These are phyloP conservation scores for Sebastes iracundus DNA, from an alignment of 2,797 vertebrate species.

Conservation along the genomic window DNA sequence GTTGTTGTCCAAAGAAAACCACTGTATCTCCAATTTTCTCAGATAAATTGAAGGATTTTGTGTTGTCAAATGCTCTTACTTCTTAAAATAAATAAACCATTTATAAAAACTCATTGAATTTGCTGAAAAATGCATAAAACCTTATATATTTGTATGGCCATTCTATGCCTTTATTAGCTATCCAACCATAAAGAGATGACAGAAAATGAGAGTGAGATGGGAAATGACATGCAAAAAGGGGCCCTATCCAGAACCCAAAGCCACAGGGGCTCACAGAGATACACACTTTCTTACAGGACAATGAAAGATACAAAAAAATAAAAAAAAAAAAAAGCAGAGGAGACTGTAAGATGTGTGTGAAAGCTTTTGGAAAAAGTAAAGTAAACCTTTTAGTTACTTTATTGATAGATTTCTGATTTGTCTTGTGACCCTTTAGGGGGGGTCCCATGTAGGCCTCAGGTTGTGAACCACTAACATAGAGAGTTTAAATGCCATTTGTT, in stretches of 20 bases:
- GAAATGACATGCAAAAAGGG: neutral
- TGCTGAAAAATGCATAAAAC: neutral
- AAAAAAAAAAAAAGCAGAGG: neutral
- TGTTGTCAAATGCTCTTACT: neutral
- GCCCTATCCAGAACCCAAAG: too few species aligned
- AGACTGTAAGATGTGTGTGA: neutral
- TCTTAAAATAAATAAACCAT: neutral
- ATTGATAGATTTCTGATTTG: neutral
- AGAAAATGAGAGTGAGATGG: neutral
- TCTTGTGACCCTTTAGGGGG: neutral
- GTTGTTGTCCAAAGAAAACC: too few species aligned
- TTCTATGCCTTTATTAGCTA: neutral
- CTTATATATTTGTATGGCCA: neutral
- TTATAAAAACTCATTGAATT: neutral
- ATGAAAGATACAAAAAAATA: neutral
- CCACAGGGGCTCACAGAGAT: neutral
- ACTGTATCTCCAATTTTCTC: neutral
- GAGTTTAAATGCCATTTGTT: neutral
- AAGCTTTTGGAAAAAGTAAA: neutral
- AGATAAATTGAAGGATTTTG: neutral
- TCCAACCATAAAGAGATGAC: neutral
- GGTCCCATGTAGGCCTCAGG: neutral
- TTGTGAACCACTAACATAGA: neutral
- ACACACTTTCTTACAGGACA: neutral
- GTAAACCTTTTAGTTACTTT: neutral